phyloP scores from a whole-genome alignment of 2,797 vertebrate genomes.

The Mus caroli region DNA sequence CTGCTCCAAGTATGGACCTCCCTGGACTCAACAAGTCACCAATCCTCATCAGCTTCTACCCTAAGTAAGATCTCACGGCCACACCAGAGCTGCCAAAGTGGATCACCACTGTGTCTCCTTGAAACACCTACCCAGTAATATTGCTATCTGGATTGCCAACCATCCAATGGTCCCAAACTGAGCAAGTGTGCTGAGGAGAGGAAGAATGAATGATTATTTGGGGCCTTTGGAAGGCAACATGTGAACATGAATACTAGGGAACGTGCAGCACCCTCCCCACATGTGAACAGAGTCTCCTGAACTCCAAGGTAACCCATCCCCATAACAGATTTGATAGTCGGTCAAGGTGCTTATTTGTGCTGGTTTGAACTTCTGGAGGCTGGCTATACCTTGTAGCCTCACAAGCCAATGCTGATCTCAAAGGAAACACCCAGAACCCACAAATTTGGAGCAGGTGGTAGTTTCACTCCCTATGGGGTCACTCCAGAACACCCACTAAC shows the following conservation, averaged over 20 bases:
- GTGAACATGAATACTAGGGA: not conserved
- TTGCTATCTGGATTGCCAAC: not conserved
- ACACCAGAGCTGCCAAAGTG: not conserved
- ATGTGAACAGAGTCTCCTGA: not conserved
- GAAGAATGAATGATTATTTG: not conserved
- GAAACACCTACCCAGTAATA: not conserved
- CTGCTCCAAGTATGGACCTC: not conserved
- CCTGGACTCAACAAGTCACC: not conserved
- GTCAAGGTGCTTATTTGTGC: not conserved
- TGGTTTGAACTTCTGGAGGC: not conserved
- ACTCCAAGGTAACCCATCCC: not conserved
- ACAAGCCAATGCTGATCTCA: not conserved
- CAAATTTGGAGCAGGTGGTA: not conserved
- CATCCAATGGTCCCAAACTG: not conserved
- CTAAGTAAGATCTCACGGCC: not conserved
- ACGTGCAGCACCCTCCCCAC: not conserved
- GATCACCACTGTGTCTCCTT: not conserved
- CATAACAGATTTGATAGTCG: not conserved
- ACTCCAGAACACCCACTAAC: not conserved
- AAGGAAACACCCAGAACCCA: not conserved
- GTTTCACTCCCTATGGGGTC: not conserved
- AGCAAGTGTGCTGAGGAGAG: not conserved
- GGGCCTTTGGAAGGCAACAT: not conserved
- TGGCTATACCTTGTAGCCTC: not conserved
- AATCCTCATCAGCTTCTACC: not conserved